These are phyloP conservation scores for Drosophila bipectinata DNA, from an alignment of 1,140 invertebrate genomes.

Conservation along the genomic window DNA sequence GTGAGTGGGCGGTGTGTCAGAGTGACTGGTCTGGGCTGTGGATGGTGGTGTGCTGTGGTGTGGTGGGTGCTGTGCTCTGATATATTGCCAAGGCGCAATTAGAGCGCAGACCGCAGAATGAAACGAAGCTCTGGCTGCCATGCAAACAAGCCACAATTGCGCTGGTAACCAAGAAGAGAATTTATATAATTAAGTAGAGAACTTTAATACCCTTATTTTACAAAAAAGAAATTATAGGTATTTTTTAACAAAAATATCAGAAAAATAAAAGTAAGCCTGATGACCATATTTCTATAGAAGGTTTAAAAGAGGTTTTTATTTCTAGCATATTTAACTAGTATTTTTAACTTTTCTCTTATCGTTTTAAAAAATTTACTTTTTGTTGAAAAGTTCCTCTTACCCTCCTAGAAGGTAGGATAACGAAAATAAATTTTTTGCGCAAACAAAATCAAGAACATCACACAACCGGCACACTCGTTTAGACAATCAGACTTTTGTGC, in stretches of 20 bases:
- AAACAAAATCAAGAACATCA: slow-evolving; percentile 64
- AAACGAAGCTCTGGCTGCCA: slow-evolving; percentile 47
- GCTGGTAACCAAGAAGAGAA: slow-evolving; percentile 23
- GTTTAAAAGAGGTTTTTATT: too few relatives aligned
- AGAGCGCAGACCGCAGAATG: slow-evolving; percentile 72
- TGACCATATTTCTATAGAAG: too few relatives aligned
- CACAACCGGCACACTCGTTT: slow-evolving; percentile 25
- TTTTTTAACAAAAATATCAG: background rate
- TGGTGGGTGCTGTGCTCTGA: slow-evolving; percentile 25
- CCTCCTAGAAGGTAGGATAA: background rate
- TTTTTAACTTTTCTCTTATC: too few relatives aligned
- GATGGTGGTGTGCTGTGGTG: background rate
- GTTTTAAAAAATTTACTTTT: too few relatives aligned
- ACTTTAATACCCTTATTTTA: slow-evolving; percentile 16
- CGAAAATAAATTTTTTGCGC: slow-evolving; percentile 55
- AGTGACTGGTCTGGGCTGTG: background rate
- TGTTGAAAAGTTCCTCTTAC: background rate
- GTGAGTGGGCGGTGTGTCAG: background rate
- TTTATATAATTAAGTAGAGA: slow-evolving; percentile 14
- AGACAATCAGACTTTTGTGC: slow-evolving; percentile 41
- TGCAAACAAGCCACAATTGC: slow-evolving; percentile 60
- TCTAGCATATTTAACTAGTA: too few relatives aligned
- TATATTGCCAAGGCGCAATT: slow-evolving; percentile 75
- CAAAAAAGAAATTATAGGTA: background rate
- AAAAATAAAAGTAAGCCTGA: background rate